Base-by-base conservation (phyloP, 1,140 invertebrate genomes). In the Oppia nitens region DNA sequence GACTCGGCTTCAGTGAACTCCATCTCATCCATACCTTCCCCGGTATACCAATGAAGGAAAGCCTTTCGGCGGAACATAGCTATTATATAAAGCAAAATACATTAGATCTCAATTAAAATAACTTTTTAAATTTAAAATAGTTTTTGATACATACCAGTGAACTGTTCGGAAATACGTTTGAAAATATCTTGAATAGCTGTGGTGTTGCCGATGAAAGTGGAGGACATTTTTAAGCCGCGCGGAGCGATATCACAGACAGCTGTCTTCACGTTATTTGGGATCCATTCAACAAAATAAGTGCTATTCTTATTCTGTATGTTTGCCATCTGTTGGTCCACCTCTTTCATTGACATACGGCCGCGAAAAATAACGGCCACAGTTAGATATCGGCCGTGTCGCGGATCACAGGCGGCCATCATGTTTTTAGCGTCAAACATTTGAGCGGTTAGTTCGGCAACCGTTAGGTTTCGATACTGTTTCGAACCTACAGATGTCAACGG, bases 301-400 rank as follows among this genome's bases (percentile, higher is more conserved):
- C 77, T 80, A 66, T 81, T 82, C 70, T 81, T 83, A 61, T 78
- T 82, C 67, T 84, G 81, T 45, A 89, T 82, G 67, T 87, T 88
- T 27, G 87, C 72, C 81, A 90, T 76, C 64, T 77, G 72, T 61
- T 74, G 72, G 50, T 74, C 74, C 3, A 78, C 83, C 69, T 92
- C 89, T 74, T 91, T 92, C 90, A 94, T 95, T 25, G 89, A 93
- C 89, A 96, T 94, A 54, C 87, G 78, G 25, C 79, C 92, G 70
- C 91, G 80, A 81, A 95, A 96, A 65, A 96, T 86, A 49, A 88
- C 85, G 9, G 92, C 92, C 1, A 93, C 87, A n/a, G n/a, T n/a
- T n/a, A n/a, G n/a, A n/a, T n/a, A n/a, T n/a, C n/a, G n/a, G n/a
- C n/a, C n/a, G n/a, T 79, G 76, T 57, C 77, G 69, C 4, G 76